phyloP scores from a whole-genome alignment of 1,140 invertebrate genomes.

The Drosophila lini region DNA sequence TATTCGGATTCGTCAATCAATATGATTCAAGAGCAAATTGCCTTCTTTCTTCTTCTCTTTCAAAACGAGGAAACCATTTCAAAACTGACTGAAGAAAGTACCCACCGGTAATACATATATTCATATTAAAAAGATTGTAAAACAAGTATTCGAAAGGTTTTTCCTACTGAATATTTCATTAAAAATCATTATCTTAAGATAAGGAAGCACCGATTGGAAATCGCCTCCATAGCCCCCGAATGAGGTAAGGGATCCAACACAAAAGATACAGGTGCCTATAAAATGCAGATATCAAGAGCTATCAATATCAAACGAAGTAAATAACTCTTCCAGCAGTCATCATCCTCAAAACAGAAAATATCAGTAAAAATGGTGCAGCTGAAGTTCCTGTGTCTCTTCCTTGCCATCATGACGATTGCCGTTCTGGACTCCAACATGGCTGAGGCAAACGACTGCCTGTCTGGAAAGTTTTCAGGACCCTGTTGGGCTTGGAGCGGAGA shows the following conservation, averaged over 20 bases:
- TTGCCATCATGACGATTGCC: not conserved
- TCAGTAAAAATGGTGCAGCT: slow-evolving; percentile 17
- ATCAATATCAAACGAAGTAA: not conserved
- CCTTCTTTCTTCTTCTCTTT: not conserved
- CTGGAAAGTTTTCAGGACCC: not conserved
- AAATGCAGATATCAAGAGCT: not conserved
- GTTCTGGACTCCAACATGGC: slow-evolving; percentile 3
- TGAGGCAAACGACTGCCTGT: not conserved
- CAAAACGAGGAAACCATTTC: not conserved
- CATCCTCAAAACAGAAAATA: not conserved
- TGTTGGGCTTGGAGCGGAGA: slow-evolving; percentile 11
- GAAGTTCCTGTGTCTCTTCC: slow-evolving; percentile 6
- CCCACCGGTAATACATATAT: not conserved
- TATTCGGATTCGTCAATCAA: not conserved
- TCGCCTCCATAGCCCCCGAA: not conserved
- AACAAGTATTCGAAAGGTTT: not conserved
- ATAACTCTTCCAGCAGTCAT: not conserved
- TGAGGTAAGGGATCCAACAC: not conserved
- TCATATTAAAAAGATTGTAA: not conserved
- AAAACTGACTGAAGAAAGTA: not conserved
- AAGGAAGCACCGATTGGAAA: not conserved
- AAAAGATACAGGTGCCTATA: not conserved
- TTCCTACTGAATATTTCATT: not conserved
- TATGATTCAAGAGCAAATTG: not conserved
- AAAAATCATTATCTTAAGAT: not conserved